Evolutionary conservation across 2,113 vertebrate genomes (phyloP).

Genomic region (Sinocyclocheilus rhinocerous): DNA sequence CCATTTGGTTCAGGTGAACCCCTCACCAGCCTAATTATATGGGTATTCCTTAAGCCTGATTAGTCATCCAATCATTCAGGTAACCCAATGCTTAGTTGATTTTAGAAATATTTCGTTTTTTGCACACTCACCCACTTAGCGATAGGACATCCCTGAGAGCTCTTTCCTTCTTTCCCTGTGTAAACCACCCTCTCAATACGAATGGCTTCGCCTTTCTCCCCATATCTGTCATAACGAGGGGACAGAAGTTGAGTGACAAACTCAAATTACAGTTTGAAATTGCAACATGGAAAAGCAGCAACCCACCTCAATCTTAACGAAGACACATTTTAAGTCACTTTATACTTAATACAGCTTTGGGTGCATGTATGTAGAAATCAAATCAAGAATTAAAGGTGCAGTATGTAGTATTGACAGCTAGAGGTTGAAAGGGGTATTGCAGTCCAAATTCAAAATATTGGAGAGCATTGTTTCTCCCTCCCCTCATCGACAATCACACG

Average conservation of each 20-base stretch:
- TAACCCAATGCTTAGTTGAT: too few species aligned
- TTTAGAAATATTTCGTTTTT: background rate
- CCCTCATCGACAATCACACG: too few species aligned
- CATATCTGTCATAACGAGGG: constrained; percentile 78
- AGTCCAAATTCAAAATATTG: too few species aligned
- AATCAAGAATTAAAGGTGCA: background rate
- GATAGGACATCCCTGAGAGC: constrained; percentile 95
- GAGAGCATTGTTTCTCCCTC: too few species aligned
- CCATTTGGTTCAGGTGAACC: background rate
- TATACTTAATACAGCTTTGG: background rate
- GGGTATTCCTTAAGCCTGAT: background rate
- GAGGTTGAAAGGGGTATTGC: too few species aligned
- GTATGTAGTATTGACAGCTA: too few species aligned
- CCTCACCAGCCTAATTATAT: background rate
- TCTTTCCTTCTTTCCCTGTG: constrained; percentile 95
- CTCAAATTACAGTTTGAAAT: background rate
- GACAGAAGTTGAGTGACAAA: background rate
- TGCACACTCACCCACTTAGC: constrained; percentile 94
- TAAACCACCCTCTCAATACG: constrained; percentile 96
- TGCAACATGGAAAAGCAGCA: background rate
- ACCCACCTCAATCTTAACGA: background rate
- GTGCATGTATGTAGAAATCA: background rate
- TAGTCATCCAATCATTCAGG: background rate
- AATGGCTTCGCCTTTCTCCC: constrained; percentile 92
- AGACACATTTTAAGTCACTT: background rate